Evolutionary conservation across 2,888 invertebrate species (phyloP), one percentile per base, ranked within the genome.

Genomic region (Stegophylla sp.): DNA sequence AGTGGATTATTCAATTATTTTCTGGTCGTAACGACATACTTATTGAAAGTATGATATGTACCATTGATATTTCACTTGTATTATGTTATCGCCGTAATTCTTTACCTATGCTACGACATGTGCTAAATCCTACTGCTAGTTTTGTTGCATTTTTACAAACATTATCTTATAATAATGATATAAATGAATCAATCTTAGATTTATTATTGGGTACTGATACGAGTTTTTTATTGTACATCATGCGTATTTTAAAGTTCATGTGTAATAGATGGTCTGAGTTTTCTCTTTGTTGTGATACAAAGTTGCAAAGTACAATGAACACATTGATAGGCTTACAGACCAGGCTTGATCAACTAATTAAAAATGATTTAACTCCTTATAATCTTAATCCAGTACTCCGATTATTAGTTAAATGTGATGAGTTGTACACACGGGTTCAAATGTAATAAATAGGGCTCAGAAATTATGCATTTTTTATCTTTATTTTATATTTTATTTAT

Each of bases 41-140:
- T 84, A 93, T 96, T 82, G 96, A 96, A 88, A 93, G 94, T 3
- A 95, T 96, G 95, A 93, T 96, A 10, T 95, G 95, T 86, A 94
- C 94, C 51, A 87, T 96, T 71, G 95, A 96, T 86, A 94, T 95
- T 66, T 94, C 93, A 0, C 92, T 93, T 34, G 95, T 94, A 59
- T 91, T 95, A 81, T 93, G 93, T 41, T 93, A 93, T 86, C 90
- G 94, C 73, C 93, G 93, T 85, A 92, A 93, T 0, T 91, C 93
- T 17, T 93, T 92, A 84, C 93, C 93, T 1, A 93, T 94, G 86
- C 88, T 94, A 84, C 91, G 93, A 84, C 90, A 91, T 7, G 93
- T 94, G 91, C 88, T 96, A 72, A 94, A 94, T 88, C 95, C 95
- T 0, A 92, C 93, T 81, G 90, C 92, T 75, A 94, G 94, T n/a